Evolutionary conservation across 1,140 invertebrate genomes (phyloP), one percentile per base, ranked within the genome.

Genomic region (Steinernema feltiae): DNA sequence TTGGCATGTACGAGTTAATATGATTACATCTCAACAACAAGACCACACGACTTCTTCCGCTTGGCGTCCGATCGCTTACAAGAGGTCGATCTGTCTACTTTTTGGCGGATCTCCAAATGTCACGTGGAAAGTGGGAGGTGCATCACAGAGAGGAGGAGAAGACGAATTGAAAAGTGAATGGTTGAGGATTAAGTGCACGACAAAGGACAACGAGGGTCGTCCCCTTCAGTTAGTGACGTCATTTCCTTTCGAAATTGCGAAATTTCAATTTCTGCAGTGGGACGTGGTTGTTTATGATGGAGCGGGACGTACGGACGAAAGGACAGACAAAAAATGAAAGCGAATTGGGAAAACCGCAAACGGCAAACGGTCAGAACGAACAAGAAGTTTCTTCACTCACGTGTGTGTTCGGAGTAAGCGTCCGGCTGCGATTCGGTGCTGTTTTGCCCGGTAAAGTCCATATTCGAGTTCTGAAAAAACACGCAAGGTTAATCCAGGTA

Each of bases 311-410:
- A 46, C 7, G 41, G 41, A n/a, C 41, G 41, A 46, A 46, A 46
- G n/a, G n/a, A n/a, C n/a, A n/a, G n/a, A n/a, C n/a, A n/a, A n/a
- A n/a, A n/a, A n/a, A n/a, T n/a, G n/a, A n/a, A n/a, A n/a, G n/a
- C n/a, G n/a, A n/a, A n/a, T n/a, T n/a, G 53, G 53, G 53, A 63
- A 63, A 63, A 63, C 53, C 53, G 53, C 53, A 15, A 27, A 63
- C 24, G 53, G 53, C 53, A 63, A 63, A 63, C 53, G 24, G 7
- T 27, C 12, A 27, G 24, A 15, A 63, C 7, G 24, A 27, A 17
- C 7, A 63, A 63, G 35, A 41, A 21, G 53, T 41, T 41, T 41
- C 7, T 7, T 63, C 53, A 63, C 53, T 63, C 53, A 63, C 53
- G 53, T 63, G 53, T 63, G 53, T 63, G 53, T 27, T 63, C 53